phyloP scores from a whole-genome alignment of 2,888 invertebrate genomes.

The Dyspetes luteomarginatus region DNA sequence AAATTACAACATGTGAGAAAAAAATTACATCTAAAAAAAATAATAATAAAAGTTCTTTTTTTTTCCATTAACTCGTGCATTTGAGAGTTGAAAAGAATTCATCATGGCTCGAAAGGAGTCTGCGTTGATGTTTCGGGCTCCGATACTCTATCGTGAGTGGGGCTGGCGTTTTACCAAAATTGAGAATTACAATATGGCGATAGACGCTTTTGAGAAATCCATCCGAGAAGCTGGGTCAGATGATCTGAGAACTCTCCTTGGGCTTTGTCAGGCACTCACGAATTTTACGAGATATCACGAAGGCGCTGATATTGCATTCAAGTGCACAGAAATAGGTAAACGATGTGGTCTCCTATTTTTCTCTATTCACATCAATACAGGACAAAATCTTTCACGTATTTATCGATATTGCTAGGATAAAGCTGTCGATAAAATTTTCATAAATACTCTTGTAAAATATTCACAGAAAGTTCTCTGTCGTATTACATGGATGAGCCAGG shows the following conservation, averaged over 20 bases:
- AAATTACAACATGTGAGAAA: neutral
- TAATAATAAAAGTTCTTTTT: neutral
- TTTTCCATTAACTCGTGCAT: conserved; percentile 7
- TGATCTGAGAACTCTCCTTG: conserved; percentile 73
- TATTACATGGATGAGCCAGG: too few relatives aligned
- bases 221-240: conserved; percentile 67
- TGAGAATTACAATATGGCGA: conserved; percentile 68
- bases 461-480: conserved; percentile 24
- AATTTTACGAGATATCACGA: conserved; percentile 72
- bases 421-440: conserved; percentile 29
- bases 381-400: neutral
- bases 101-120: conserved; percentile 60
- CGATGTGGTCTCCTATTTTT: conserved; percentile 1
- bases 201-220: conserved; percentile 75
- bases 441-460: conserved; percentile 18
- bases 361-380: neutral
- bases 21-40: neutral
- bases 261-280: conserved; percentile 72
- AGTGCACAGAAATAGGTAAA: conserved; percentile 76
- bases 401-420: neutral
- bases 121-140: conserved; percentile 70
- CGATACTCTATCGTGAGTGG: conserved; percentile 78
- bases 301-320: conserved; percentile 71
- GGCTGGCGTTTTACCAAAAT: conserved; percentile 72
- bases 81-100: conserved; percentile 28